Evolutionary conservation across 2,888 invertebrate genomes (phyloP), one percentile per base, ranked within the genome.

Genomic region (Drosophila hamatofila): DNA sequence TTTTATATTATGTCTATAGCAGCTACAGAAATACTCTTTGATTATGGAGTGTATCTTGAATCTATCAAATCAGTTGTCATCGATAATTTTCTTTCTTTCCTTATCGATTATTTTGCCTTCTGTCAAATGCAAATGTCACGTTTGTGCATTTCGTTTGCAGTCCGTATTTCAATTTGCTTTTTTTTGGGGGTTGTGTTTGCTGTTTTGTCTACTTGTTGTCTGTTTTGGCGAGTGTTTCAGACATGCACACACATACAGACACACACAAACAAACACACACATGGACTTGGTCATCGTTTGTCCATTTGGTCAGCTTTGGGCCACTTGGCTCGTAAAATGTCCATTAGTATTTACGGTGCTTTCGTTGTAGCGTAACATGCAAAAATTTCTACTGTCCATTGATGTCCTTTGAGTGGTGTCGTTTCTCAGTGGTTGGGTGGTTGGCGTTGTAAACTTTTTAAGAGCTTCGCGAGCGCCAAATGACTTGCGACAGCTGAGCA

Each of bases 331-430:
- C 91, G 91, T 91, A 91, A 91, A 91, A 91, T 91, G 82, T 90
- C 91, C 91, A 91, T 91, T 91, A 91, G 90, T 91, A 90, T 81
- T 91, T 90, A 80, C 79, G 74, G 75, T 73, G 75, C 71, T 80
- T 80, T 72, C 63, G 62, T 33, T 63, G 75, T 74, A 62, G 74
- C 72, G 78, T 76, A 78, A 81, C 86, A 90, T 86, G 90, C 88
- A 89, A 91, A 90, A 88, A 73, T 84, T n/a, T 33, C 54, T 25
- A 9, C 52, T 42, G 57, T 55, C 51, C 59, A 27, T 56, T 66
- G 68, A 16, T 39, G 52, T 49, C 33, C 39, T 55, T 54, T 66
- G 73, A 81, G 81, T 56, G 37, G 18, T 37, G 46, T 48, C 23
- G 23, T 51, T 37, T 37, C 18, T 3, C 23, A 12, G 48, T 49